A percentile compares a stretch with the other conserved stretches of the same genome.
Conservation (phyloP, 35 echinoderm and acorn worm species). For the Patiria miniata region DNA sequence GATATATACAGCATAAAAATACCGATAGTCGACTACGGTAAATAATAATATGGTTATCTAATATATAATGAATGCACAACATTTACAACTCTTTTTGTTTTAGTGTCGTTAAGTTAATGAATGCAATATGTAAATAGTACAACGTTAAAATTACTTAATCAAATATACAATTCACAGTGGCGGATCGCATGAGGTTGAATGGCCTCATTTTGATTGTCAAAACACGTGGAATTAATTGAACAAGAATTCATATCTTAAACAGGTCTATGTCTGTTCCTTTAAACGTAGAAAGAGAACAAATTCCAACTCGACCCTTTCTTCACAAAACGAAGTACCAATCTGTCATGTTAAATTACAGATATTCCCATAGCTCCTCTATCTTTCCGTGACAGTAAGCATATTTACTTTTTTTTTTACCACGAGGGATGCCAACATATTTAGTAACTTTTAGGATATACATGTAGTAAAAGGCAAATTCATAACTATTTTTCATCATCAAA, state of each 20-base stretch:
- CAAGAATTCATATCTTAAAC: neutral
- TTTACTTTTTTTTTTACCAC: too few species aligned
- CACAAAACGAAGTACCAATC: neutral
- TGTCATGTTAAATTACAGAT: neutral
- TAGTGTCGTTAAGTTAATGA: slow-evolving; percentile 7
- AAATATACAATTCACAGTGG: neutral
- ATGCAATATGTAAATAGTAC: slow-evolving; percentile 28
- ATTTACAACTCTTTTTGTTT: slow-evolving; percentile 6
- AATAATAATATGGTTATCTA: neutral
- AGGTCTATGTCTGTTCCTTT: neutral
- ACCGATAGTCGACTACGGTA: slow-evolving; percentile 10
- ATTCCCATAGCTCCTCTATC: too few species aligned
- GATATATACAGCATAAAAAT: slow-evolving; percentile 25
- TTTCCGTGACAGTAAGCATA: too few species aligned
- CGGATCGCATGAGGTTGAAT: neutral
- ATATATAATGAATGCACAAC: slow-evolving; percentile 10
- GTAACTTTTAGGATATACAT: too few species aligned
- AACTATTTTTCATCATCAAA: too few species aligned
- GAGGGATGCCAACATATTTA: too few species aligned
- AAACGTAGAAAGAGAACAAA: neutral
- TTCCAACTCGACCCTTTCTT: neutral
- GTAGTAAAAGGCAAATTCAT: too few species aligned
- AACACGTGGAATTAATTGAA: neutral
- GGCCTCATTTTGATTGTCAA: too few species aligned
- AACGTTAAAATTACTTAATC: neutral